Evolutionary conservation across 2,797 vertebrate genomes (phyloP), one percentile per base, ranked within the genome.

Genomic region (Clarias platycephalus): DNA sequence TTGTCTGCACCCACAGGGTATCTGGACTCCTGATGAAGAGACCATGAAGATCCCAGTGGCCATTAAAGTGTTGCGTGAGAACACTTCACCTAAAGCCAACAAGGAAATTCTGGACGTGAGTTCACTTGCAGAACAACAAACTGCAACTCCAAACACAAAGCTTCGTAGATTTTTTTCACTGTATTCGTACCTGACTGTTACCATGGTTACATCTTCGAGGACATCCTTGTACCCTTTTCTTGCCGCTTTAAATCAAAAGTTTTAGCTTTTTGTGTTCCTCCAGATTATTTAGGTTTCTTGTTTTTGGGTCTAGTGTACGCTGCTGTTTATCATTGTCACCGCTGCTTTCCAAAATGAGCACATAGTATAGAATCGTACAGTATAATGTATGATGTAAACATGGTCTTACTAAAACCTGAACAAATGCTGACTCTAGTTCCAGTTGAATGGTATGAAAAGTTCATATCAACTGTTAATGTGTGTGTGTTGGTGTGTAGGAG

Each of bases 81-180:
- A 98, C 93, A 99, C 98, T 0, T 99, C 98, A 0, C 97, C 98
- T 37, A 99, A 98, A 91, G 98, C 97, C 91, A 99, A 99, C 90
- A 99, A 99, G 91, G 98, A 99, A 90, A 99, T 99, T 89, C 92
- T 99, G 83, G 98, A 99, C 0, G 98, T 99, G 91, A 96, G 97
- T 94, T 78, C 8, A 10, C 4, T 20, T 20, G 2, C 67, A 24
- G 0, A 2, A 24, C 40, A 72, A 72, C 44, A 49, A 49, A 12
- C 44, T 49, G 44, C 44, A 20, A 75, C 49, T 57, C 16, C 72
- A 18, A 55, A 28, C 44, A 18, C n/a, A 49, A 49, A 49, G 53
- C 28, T 31, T 13, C 57, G 72, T 57, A 26, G 71, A 16, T 53
- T 16, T 49, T 20, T 31, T 12, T 57, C 4, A 12, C 3, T n/a